Evolutionary conservation across 2,888 invertebrate genomes (phyloP).

Genomic region (Phyllotreta cruciferae): DNA sequence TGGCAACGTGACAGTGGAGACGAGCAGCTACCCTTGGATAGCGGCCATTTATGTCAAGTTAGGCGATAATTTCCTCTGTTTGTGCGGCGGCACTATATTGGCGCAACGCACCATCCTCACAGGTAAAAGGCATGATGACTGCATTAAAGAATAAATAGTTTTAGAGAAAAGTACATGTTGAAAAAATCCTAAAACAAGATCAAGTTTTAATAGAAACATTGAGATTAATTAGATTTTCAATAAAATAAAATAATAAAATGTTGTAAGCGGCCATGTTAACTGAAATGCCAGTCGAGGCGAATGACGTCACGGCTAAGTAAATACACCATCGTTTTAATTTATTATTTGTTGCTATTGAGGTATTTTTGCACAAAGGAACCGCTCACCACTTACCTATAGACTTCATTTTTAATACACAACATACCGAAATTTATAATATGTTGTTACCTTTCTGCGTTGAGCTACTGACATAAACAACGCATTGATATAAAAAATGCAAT

Average conservation of each 20-base stretch:
- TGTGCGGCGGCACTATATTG: slow-evolving; percentile 54
- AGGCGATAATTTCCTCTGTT: slow-evolving; percentile 26
- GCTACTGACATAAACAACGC: no score
- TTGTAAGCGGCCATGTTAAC: slow-evolving; percentile 9
- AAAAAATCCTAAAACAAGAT: no score
- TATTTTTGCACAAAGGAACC: no score
- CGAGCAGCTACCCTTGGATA: slow-evolving; percentile 55
- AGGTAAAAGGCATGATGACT: no score
- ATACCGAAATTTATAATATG: no score
- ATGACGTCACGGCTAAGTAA: neutral
- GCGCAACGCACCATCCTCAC: slow-evolving; percentile 48
- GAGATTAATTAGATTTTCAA: neutral
- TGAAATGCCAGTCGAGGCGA: slow-evolving; percentile 4
- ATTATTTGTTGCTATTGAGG: no score
- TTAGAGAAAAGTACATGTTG: no score
- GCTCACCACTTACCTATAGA: no score
- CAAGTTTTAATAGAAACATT: no score
- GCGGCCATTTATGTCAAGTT: slow-evolving; percentile 48
- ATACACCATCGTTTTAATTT: neutral
- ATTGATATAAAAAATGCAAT: no score
- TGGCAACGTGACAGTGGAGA: slow-evolving; percentile 45
- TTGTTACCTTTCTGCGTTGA: no score
- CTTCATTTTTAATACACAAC: no score
- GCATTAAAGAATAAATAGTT: neutral
- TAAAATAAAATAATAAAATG: slow-evolving; percentile 7